phyloP scores from a whole-genome alignment of 2,888 invertebrate genomes.

The Cybosia mesomella region DNA sequence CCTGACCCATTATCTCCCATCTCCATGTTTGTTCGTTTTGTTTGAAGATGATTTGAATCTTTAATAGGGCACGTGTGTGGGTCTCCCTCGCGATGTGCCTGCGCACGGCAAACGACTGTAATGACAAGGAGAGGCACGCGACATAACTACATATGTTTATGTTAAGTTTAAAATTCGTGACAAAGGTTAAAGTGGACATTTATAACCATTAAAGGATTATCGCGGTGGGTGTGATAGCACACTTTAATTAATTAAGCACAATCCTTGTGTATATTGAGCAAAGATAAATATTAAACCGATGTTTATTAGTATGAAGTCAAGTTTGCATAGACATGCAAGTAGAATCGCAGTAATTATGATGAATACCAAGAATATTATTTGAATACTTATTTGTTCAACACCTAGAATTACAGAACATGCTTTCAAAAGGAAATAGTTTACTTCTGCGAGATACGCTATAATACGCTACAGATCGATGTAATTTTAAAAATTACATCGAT shows the following conservation, averaged over 20 bases:
- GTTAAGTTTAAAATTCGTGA: conserved; percentile 67
- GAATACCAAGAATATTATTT: too few species aligned
- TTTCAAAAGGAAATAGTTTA: neutral
- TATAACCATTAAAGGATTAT: neutral
- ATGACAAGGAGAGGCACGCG: conserved; percentile 68
- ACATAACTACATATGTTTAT: conserved; percentile 52
- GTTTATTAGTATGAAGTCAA: neutral
- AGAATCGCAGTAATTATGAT: too few species aligned
- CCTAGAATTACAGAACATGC: too few species aligned
- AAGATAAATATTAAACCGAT: neutral
- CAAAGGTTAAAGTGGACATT: neutral
- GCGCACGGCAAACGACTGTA: conserved; percentile 62
- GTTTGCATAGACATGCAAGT: neutral
- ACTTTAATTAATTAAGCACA: conserved; percentile 5
- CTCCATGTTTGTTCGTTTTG: conserved; percentile 60
- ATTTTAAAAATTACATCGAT: too few species aligned
- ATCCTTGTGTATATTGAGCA: neutral
- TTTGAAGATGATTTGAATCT: conserved; percentile 66
- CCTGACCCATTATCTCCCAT: conserved; percentile 39
- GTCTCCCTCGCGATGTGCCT: conserved; percentile 69
- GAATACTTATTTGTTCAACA: too few species aligned
- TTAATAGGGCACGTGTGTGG: conserved; percentile 77
- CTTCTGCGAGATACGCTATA: neutral
- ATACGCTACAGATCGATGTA: too few species aligned
- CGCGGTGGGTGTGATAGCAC: neutral